A percentile compares a stretch with the other conserved stretches of the same genome.
phyloP scores from a whole-genome alignment of 2,797 vertebrate genomes.

The Megalops cyprinoides region DNA sequence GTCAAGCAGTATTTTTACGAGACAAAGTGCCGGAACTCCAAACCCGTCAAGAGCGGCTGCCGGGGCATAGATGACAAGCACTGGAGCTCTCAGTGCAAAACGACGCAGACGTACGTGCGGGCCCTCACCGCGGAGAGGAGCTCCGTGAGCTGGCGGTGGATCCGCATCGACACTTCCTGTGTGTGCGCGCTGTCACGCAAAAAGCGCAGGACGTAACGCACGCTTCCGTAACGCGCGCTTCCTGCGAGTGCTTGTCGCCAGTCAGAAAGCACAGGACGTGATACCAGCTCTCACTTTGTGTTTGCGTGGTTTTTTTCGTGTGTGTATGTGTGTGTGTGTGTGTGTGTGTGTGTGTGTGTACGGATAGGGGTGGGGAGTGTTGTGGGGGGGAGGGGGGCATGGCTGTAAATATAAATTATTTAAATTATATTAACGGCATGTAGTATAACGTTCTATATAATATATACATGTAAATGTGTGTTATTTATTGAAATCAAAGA shows the following conservation, averaged over 20 bases:
- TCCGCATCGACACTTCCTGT: slow-evolving; percentile 97
- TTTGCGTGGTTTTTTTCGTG: neutral
- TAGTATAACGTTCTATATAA: slow-evolving; percentile 97
- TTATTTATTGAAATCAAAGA: slow-evolving; percentile 90
- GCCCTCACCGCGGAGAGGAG: slow-evolving; percentile 86
- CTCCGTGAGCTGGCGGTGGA: slow-evolving; percentile 90
- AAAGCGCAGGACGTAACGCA: slow-evolving; percentile 69
- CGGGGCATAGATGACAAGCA: slow-evolving; percentile 94
- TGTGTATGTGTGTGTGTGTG: neutral
- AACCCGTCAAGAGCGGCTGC: slow-evolving; percentile 84
- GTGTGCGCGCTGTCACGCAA: slow-evolving; percentile 94
- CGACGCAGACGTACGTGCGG: slow-evolving; percentile 89
- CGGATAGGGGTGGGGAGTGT: slow-evolving; percentile 24
- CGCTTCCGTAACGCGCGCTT: slow-evolving; percentile 92
- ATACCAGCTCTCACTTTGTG: neutral
- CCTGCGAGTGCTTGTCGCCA: slow-evolving; percentile 93
- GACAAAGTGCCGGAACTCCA: slow-evolving; percentile 84
- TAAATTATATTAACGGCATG: slow-evolving; percentile 99
- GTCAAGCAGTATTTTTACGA: slow-evolving; percentile 97
- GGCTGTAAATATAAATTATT: slow-evolving; percentile 94
- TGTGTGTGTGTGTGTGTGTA: neutral
- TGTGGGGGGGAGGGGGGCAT: slow-evolving; percentile 40
- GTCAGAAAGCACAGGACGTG: slow-evolving; percentile 79
- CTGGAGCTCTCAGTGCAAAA: slow-evolving; percentile 99
- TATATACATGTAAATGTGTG: slow-evolving; percentile 90